These are phyloP conservation scores for Platichthys stellatus DNA, from an alignment of 2,113 vertebrate species.

Conservation along the genomic window DNA sequence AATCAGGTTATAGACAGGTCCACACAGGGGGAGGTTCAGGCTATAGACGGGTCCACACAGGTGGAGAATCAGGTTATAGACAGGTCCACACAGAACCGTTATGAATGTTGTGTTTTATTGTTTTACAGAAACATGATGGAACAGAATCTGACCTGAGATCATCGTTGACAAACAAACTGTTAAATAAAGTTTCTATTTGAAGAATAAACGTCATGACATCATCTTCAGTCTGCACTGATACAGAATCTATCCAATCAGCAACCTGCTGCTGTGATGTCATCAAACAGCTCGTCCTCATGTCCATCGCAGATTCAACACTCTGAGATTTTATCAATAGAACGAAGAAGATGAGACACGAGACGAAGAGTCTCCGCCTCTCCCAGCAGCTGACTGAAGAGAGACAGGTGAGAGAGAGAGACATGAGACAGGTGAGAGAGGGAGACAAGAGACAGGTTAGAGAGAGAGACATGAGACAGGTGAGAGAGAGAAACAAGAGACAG, in stretches of 20 bases:
- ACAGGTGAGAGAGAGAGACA: neutral
- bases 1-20: no score
- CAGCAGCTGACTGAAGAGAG: constrained; percentile 69
- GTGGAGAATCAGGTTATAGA: neutral
- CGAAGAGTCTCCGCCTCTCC: constrained; percentile 73
- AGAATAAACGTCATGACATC: neutral
- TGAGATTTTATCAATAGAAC: constrained; percentile 73
- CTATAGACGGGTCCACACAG: no score
- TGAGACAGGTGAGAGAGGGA: no score
- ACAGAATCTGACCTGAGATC: no score
- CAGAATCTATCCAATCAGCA: neutral
- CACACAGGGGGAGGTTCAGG: neutral
- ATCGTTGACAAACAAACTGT: neutral
- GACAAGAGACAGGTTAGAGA: no score
- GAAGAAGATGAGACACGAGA: constrained; percentile 77
- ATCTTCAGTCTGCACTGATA: no score
- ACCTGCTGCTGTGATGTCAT: no score
- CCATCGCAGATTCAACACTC: neutral
- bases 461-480: no score
- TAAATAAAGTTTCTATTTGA: neutral
- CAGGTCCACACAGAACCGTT: neutral
- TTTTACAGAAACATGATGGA: no score
- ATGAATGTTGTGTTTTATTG: no score
- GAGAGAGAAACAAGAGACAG: no score
- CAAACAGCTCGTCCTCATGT: neutral